These are phyloP conservation scores for Myopa tessellatipennis DNA, from an alignment of 2,888 invertebrate genomes.

Conservation along the genomic window DNA sequence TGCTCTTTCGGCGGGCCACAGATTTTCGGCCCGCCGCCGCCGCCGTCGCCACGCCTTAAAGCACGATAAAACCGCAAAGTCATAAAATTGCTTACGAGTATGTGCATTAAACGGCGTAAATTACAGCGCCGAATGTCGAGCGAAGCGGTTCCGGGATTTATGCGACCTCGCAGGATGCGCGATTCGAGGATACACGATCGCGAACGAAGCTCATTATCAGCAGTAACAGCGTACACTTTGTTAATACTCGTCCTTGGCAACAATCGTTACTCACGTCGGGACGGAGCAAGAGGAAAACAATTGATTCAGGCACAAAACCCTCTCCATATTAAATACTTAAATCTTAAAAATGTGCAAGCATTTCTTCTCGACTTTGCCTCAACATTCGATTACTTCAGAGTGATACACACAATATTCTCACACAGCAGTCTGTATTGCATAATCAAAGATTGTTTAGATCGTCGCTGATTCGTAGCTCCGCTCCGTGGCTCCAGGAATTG, in stretches of 20 bases:
- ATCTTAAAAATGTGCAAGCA: no score
- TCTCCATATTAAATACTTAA: no score
- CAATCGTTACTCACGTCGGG: no score
- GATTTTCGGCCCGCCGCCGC: neutral
- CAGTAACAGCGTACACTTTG: neutral
- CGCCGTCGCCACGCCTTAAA: neutral
- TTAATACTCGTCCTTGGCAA: neutral
- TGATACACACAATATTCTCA: no score
- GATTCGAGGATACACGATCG: neutral
- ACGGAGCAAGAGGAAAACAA: no score
- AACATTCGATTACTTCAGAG: no score
- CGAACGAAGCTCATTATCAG: neutral
- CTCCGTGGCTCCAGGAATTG: neutral
- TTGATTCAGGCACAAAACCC: no score
- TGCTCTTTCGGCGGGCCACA: conserved; percentile 17
- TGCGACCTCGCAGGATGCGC: conserved; percentile 10
- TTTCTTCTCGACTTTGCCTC: no score
- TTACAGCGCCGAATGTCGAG: conserved; percentile 44
- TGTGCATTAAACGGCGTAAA: conserved; percentile 59
- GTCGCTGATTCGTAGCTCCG: neutral
- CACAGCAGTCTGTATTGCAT: neutral
- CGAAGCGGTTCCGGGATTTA: conserved; percentile 11
- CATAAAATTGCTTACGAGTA: conserved; percentile 64
- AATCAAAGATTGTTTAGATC: conserved; percentile 5
- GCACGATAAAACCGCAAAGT: conserved; percentile 61